Base-by-base conservation (phyloP, 2,888 invertebrate species). In the Cordilura impudica region DNA sequence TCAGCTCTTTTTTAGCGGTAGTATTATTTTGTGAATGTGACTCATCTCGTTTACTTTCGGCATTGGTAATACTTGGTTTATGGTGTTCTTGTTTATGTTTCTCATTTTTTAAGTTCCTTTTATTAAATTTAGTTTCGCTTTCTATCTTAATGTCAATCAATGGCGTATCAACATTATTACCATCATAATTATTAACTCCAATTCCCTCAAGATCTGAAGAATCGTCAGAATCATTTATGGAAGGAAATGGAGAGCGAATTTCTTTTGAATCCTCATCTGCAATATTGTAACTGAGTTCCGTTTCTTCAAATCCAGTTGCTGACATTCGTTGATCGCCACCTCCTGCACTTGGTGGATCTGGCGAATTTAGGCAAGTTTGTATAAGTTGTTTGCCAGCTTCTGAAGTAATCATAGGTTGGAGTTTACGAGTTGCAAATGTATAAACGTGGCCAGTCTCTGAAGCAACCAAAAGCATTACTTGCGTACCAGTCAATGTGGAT, bases 381-480 rank as follows among this genome's bases (percentile, higher is more conserved):
- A 99, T 99, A 84, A 99, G 92, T 83, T 98, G 96, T 91, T 99
- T 99, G 84, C 99, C 99, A 77, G 96, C 95, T 89, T 96, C 96
- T 84, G 98, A 98, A 56, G 98, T 98, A 90, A 99, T 99, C 98
- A 99, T 99, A 83, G 99, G 99, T 91, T 98, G 98, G 67, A 99
- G 93, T 90, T 98, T 98, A 84, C 98, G 94, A 84, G 99, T 99
- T 82, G 99, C 99, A 91, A 99, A 99, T 81, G 99, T 99, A 92
- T 99, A 99, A 87, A 99, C 99, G 91, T 99, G 99, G 67, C 99
- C 99, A 18, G 99, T 99, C 91, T 98, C 99, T 82, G 97, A 98
- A 79, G 99, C 99, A 83, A 99, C 99, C 88, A 99, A 92, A 86
- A 99, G 92, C 99, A 99, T 99, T 90, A 99, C 99, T 92, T 99